Percentiles rank a stretch among this genome's conserved stretches.
phyloP scores from a whole-genome alignment of 2,113 vertebrate species.

The Corythoichthys haematopterus region DNA sequence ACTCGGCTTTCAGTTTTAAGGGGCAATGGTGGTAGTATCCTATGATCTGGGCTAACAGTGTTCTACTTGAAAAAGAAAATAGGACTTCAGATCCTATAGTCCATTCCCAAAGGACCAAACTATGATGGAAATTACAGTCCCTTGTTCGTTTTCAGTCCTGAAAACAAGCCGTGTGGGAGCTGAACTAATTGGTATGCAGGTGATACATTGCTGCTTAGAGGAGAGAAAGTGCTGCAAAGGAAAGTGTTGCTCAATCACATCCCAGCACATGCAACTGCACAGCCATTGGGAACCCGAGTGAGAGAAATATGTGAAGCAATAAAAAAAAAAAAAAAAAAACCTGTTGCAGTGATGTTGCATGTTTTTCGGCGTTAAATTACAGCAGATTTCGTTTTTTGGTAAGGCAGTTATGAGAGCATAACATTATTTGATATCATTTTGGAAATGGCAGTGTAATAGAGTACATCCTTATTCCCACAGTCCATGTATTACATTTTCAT shows the following conservation, averaged over 20 bases:
- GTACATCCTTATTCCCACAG: too few species aligned
- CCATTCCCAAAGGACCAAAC: conserved; percentile 29
- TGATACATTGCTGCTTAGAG: conserved; percentile 16
- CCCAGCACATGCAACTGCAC: conserved; percentile 17
- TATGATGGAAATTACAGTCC: conserved; percentile 23
- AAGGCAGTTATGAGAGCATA: too few species aligned
- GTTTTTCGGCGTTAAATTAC: not conserved
- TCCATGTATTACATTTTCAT: too few species aligned
- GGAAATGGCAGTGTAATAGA: too few species aligned
- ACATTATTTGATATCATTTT: too few species aligned
- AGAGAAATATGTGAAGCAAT: not conserved
- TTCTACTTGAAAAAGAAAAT: conserved; percentile 2
- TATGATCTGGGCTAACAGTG: conserved; percentile 20
- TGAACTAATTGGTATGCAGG: conserved; percentile 52
- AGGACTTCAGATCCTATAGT: conserved; percentile 3
- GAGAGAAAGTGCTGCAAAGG: not conserved
- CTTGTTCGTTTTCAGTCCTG: conserved; percentile 20
- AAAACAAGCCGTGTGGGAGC: conserved; percentile 30
- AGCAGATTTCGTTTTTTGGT: too few species aligned
- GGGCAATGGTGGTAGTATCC: conserved; percentile 27
- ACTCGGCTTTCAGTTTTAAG: conserved; percentile 53
- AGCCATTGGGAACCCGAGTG: not conserved
- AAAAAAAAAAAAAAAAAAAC: not conserved
- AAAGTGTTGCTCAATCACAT: conserved; percentile 46
- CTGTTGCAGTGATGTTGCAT: not conserved